A percentile compares a stretch with the other conserved stretches of the same genome.
Conservation (phyloP, 1,140 invertebrate species). For the Palaemon carinicauda region DNA sequence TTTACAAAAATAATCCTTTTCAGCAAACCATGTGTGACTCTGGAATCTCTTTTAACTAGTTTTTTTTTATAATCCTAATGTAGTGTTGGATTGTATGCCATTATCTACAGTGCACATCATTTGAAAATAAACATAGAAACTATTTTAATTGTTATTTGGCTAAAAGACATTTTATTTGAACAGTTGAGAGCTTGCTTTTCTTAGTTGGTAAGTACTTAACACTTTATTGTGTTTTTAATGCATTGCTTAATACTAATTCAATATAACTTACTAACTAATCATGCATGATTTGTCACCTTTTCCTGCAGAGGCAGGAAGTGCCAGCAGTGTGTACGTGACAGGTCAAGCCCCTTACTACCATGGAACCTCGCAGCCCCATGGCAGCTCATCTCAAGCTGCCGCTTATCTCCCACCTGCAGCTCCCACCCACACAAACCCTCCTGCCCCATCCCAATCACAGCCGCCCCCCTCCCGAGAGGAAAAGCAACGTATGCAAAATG, state of each 20-base stretch:
- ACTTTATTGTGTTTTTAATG: not conserved
- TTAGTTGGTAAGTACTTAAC: too few species aligned
- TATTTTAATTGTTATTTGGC: too few species aligned
- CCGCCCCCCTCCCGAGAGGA: slow-evolving; percentile 45
- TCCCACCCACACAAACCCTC: slow-evolving; percentile 25
- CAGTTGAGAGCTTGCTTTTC: too few species aligned
- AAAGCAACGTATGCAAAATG: slow-evolving; percentile 36
- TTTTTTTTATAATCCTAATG: too few species aligned
- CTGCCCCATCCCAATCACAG: slow-evolving; percentile 4
- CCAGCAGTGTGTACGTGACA: slow-evolving; percentile 40
- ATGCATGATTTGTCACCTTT: not conserved
- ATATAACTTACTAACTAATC: too few species aligned
- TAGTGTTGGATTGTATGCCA: too few species aligned
- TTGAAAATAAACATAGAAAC: too few species aligned
- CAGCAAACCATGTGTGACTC: too few species aligned
- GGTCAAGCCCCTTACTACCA: slow-evolving; percentile 49
- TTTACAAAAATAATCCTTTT: too few species aligned
- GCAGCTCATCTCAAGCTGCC: slow-evolving; percentile 34
- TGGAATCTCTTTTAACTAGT: too few species aligned
- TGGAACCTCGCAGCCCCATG: slow-evolving; percentile 28
- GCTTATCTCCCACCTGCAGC: slow-evolving; percentile 37
- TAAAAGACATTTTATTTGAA: too few species aligned
- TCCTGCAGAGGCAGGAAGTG: slow-evolving; percentile 20
- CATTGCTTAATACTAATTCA: not conserved
- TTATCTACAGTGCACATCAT: too few species aligned